These are phyloP conservation scores for Melinaea marsaeus DNA, from an alignment of 2,888 invertebrate genomes.

Conservation along the genomic window DNA sequence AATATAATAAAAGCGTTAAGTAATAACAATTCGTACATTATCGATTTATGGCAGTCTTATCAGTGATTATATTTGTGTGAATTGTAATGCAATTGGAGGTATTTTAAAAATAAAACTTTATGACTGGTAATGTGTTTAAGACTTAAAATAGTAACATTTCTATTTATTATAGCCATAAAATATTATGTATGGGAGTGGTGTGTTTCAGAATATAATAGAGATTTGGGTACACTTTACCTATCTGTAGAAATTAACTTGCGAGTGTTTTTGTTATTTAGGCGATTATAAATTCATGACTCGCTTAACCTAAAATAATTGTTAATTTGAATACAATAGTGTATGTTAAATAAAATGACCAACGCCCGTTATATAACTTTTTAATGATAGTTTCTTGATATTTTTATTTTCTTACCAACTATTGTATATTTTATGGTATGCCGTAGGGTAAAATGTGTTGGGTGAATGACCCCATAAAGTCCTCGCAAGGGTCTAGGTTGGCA, in stretches of 20 bases:
- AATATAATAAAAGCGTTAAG: background rate
- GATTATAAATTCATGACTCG: too few relatives aligned
- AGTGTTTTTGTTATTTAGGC: too few relatives aligned
- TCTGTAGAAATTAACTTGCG: too few relatives aligned
- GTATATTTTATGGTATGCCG: slow-evolving; percentile 13
- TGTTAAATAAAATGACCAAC: too few relatives aligned
- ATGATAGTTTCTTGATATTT: background rate
- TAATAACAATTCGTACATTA: slow-evolving; percentile 5
- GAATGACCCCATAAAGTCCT: slow-evolving; percentile 27
- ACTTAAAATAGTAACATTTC: too few relatives aligned
- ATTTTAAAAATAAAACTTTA: slow-evolving; percentile 1
- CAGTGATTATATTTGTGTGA: background rate
- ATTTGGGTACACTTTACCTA: too few relatives aligned
- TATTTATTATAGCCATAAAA: too few relatives aligned
- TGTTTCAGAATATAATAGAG: too few relatives aligned
- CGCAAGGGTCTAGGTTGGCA: slow-evolving; percentile 36
- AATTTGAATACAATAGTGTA: too few relatives aligned
- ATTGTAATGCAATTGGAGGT: background rate
- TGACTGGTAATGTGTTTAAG: background rate
- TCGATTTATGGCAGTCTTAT: slow-evolving; percentile 3
- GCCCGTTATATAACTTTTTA: too few relatives aligned
- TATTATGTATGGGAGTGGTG: too few relatives aligned
- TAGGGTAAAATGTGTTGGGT: slow-evolving; percentile 20
- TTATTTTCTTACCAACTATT: background rate
- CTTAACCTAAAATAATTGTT: too few relatives aligned